These are phyloP conservation scores for Oreotrochilus melanogaster DNA, from an alignment of 2,113 vertebrate species.

Conservation along the genomic window DNA sequence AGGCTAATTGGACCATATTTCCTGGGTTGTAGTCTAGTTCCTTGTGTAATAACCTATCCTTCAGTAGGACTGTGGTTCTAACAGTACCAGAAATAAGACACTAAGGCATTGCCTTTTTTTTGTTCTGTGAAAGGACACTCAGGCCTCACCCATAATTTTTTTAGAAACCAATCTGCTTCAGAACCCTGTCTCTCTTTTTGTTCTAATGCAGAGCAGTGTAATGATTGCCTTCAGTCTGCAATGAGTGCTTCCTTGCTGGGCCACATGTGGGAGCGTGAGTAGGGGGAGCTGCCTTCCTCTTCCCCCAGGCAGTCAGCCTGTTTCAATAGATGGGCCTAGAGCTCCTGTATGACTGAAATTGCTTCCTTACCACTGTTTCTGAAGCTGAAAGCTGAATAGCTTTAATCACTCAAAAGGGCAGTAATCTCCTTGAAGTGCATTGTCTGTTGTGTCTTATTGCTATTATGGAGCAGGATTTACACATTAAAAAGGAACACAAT, in stretches of 20 bases:
- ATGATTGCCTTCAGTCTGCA: neutral
- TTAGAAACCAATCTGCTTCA: neutral
- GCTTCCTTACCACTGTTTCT: constrained; percentile 58
- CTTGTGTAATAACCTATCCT: neutral
- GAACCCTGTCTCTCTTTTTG: neutral
- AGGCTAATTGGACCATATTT: neutral
- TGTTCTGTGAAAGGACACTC: neutral
- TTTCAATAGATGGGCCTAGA: constrained; percentile 29
- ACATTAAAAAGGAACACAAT: constrained; percentile 67
- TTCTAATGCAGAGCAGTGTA: constrained; percentile 23
- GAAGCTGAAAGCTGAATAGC: constrained; percentile 49
- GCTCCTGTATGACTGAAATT: constrained; percentile 40
- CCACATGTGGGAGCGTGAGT: neutral
- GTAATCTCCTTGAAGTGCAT: constrained; percentile 54
- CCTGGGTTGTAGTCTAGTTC: neutral
- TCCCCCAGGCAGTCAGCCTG: constrained; percentile 17
- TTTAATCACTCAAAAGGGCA: constrained; percentile 51
- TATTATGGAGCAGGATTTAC: constrained; percentile 59
- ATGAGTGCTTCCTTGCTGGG: neutral
- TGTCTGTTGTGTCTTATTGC: constrained; percentile 40
- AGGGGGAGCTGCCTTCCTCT: neutral
- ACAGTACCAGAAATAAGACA: neutral
- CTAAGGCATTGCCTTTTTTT: neutral
- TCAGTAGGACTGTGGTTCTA: neutral
- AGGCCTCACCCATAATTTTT: neutral